Evolutionary conservation across 2,797 vertebrate genomes (phyloP).

Genomic region (Coracias cyanogaster): DNA sequence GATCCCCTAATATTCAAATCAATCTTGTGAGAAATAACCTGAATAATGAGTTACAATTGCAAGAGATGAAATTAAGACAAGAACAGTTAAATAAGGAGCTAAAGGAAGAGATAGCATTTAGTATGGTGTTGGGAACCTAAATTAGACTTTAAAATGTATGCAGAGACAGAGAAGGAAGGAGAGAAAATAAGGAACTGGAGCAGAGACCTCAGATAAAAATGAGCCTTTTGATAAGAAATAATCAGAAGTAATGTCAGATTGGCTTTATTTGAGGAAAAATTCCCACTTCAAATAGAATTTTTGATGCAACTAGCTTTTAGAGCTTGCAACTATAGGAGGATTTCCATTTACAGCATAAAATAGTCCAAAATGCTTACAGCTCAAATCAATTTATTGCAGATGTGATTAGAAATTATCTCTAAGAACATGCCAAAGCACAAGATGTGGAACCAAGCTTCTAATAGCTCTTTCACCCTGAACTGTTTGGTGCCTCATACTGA

Average conservation of each 20-base stretch:
- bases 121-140: background rate
- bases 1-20: conserved; percentile 75
- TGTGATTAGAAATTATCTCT: conserved; percentile 50
- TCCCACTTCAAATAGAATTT: conserved; percentile 53
- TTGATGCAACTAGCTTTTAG: conserved; percentile 51
- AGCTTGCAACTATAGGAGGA: conserved; percentile 3
- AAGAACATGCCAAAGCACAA: background rate
- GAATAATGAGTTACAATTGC: conserved; percentile 75
- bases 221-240: conserved; percentile 56
- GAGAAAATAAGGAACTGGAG: background rate
- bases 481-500: background rate
- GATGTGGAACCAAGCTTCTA: background rate
- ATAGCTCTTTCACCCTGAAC: background rate
- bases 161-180: background rate
- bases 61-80: conserved; percentile 76
- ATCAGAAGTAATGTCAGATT: conserved; percentile 55
- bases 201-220: conserved; percentile 24
- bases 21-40: conserved; percentile 77
- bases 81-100: conserved; percentile 65
- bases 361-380: conserved; percentile 15
- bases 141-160: conserved; percentile 29
- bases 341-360: conserved; percentile 54
- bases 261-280: conserved; percentile 40
- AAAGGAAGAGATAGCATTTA: conserved; percentile 38
- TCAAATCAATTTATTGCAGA: conserved; percentile 31